Percentiles rank a stretch among this genome's conserved stretches.
phyloP scores from a whole-genome alignment of 2,113 vertebrate genomes.

The Solenodon paradoxus region DNA sequence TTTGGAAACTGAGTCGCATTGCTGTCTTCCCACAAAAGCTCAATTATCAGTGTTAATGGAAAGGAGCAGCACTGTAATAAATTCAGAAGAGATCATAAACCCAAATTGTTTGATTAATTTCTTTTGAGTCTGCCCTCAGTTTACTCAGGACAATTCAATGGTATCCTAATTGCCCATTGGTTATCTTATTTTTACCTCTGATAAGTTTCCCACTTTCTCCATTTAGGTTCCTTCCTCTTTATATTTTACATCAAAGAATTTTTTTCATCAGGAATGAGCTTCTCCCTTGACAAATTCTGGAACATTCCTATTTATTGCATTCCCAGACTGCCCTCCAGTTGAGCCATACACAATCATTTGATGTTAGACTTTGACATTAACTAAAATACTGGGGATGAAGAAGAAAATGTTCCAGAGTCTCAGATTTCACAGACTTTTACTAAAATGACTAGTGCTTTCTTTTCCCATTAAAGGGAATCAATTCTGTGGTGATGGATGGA shows the following conservation, averaged over 20 bases:
- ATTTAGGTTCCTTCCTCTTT: not conserved
- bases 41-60: not conserved
- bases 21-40: not conserved
- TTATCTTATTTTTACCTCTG: not conserved
- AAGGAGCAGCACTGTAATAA: not conserved
- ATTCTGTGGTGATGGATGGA: not conserved
- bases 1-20: not conserved
- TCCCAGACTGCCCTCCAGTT: not conserved
- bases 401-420: not conserved
- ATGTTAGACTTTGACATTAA: not conserved
- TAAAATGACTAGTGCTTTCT: not conserved
- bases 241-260: not conserved
- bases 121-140: not conserved
- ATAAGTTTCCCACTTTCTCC: not conserved
- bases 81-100: not conserved
- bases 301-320: not conserved
- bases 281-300: not conserved
- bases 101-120: not conserved
- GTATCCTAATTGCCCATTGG: not conserved
- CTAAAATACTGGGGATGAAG: not conserved
- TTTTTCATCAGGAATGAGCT: not conserved
- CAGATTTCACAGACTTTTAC: not conserved
- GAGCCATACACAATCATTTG: not conserved
- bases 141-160: not conserved
- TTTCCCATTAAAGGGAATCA: not conserved